phyloP scores from a whole-genome alignment of 2,888 invertebrate genomes.

The Drosophila barbarae region DNA sequence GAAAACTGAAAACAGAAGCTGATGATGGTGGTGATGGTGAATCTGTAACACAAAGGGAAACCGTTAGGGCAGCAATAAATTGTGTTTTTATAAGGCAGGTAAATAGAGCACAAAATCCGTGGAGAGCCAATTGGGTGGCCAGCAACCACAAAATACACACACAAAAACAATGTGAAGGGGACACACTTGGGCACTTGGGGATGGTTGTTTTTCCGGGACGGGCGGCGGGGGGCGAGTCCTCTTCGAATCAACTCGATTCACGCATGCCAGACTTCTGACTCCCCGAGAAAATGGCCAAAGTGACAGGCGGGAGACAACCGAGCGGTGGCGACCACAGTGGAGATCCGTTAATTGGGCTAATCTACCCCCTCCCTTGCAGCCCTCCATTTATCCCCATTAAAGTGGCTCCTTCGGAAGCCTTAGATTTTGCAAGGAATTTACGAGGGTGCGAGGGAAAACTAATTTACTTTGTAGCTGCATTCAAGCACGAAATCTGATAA shows the following conservation, averaged over 20 bases:
- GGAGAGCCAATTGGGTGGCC: conserved; percentile 68
- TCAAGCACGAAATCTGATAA: conserved; percentile 25
- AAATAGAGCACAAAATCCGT: conserved; percentile 70
- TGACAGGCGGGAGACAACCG: conserved; percentile 26
- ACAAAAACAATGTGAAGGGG: conserved; percentile 30
- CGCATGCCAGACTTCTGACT: conserved; percentile 37
- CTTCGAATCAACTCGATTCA: conserved; percentile 29
- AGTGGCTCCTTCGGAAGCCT: conserved; percentile 7
- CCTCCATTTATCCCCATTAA: conserved; percentile 8
- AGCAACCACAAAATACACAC: conserved; percentile 56
- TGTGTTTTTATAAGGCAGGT: conserved; percentile 71
- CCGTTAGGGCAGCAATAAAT: conserved; percentile 69
- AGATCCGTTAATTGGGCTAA: conserved; percentile 25
- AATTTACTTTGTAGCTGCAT: conserved; percentile 19
- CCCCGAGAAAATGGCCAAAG: conserved; percentile 28
- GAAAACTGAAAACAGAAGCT: conserved; percentile 34
- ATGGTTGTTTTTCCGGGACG: conserved; percentile 5
- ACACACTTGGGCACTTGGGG: conserved; percentile 4
- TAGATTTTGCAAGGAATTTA: not conserved
- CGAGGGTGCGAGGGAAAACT: conserved; percentile 3
- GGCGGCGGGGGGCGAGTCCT: not conserved
- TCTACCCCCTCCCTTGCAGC: not conserved
- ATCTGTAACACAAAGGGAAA: conserved; percentile 54
- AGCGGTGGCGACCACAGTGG: conserved; percentile 26
- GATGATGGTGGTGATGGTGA: conserved; percentile 12